A percentile compares a stretch with the other conserved stretches of the same genome.
These are phyloP conservation scores for Cylas formicarius DNA, from an alignment of 1,140 invertebrate genomes.

Conservation along the genomic window DNA sequence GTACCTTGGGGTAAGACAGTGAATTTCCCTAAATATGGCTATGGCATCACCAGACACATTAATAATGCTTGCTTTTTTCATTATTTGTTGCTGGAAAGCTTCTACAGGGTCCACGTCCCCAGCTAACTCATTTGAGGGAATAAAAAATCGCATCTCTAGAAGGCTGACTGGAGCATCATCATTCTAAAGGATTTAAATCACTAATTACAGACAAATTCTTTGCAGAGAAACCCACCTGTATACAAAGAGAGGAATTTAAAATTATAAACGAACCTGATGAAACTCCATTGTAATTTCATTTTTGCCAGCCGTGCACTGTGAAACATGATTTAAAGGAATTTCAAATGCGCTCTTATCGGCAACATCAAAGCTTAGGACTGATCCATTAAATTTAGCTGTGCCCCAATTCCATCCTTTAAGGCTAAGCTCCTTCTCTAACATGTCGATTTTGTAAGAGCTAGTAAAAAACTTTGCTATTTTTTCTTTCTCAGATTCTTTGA, in stretches of 20 bases:
- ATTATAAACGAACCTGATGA: conserved; percentile 63
- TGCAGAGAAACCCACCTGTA: conserved; percentile 9
- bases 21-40: conserved; percentile 92
- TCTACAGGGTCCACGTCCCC: conserved; percentile 88
- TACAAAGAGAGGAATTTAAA: not conserved
- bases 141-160: conserved; percentile 97
- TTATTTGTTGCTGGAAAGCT: conserved; percentile 91
- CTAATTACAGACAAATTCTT: conserved; percentile 7
- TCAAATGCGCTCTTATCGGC: conserved; percentile 89
- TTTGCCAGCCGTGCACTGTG: conserved; percentile 93
- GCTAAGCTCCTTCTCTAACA: conserved; percentile 86
- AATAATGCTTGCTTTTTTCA: conserved; percentile 96
- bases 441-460: conserved; percentile 73
- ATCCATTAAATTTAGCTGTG: conserved; percentile 87
- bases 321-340: conserved; percentile 92
- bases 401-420: conserved; percentile 99
- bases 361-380: conserved; percentile 87
- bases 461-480: conserved; percentile 82
- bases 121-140: conserved; percentile 77
- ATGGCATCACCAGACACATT: conserved; percentile 96
- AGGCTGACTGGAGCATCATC: conserved; percentile 95
- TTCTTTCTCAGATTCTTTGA: conserved; percentile 82
- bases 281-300: conserved; percentile 99
- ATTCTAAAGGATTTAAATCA: conserved; percentile 55
- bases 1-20: conserved; percentile 94